Conservation (phyloP, 1,140 invertebrate species). For the Trichonephila clavipes region DNA sequence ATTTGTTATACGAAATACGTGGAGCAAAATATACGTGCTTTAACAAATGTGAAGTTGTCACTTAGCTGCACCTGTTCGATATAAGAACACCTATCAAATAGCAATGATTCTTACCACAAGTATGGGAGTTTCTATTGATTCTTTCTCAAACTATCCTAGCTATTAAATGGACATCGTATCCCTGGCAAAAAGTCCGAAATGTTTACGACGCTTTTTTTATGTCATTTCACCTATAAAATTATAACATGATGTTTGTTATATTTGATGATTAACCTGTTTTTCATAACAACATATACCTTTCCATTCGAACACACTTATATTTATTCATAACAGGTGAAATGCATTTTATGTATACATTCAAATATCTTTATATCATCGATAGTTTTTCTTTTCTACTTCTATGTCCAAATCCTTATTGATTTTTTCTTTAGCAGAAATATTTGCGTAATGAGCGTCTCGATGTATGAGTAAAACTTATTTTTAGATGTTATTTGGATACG, state of each 20-base stretch:
- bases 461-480: too few relatives aligned
- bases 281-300: not conserved
- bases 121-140: not conserved
- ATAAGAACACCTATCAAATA: not conserved
- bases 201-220: not conserved
- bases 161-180: not conserved
- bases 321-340: not conserved
- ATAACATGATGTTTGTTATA: not conserved
- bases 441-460: too few relatives aligned
- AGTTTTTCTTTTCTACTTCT: too few relatives aligned
- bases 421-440: not conserved
- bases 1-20: not conserved
- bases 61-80: not conserved
- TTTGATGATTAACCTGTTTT: not conserved
- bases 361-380: too few relatives aligned
- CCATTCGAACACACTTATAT: not conserved
- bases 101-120: not conserved
- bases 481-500: too few relatives aligned
- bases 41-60: not conserved
- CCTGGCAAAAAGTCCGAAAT: not conserved
- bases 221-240: not conserved
- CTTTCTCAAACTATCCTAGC: not conserved
- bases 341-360: not conserved
- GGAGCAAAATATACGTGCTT: not conserved
- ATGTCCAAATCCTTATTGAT: not conserved